Conservation (phyloP, 2,113 vertebrate species). For the Elaphurus davidianus region DNA sequence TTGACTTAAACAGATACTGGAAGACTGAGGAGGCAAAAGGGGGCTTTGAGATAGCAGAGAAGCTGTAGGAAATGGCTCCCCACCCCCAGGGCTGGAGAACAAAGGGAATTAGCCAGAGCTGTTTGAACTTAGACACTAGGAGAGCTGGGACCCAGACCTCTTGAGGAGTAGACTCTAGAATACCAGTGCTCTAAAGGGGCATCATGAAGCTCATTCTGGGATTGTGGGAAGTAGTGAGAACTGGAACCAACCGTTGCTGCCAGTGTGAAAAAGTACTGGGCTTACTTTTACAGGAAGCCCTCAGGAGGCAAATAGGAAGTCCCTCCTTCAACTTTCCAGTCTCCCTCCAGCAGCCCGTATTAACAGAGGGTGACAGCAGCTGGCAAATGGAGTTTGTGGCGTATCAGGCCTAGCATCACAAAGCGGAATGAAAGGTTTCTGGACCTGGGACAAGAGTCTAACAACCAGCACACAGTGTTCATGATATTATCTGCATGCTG, state of each 20-base stretch:
- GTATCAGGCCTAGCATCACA: not conserved
- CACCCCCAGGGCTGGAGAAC: not conserved
- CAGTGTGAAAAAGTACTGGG: not conserved
- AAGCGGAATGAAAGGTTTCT: not conserved
- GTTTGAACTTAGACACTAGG: not conserved
- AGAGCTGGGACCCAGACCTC: not conserved
- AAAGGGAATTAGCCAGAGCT: not conserved
- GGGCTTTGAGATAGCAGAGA: not conserved
- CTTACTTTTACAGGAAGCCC: not conserved
- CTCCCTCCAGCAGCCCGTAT: not conserved
- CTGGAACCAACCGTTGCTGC: not conserved
- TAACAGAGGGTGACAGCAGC: not conserved
- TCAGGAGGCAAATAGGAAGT: not conserved
- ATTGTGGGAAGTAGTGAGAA: not conserved
- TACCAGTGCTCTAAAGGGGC: not conserved
- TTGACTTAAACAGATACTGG: not conserved
- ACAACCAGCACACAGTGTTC: not conserved
- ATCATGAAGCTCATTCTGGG: not conserved
- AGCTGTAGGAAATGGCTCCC: not conserved
- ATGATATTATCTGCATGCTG: not conserved
- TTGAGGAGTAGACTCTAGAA: not conserved
- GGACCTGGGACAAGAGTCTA: not conserved
- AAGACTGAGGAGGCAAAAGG: not conserved
- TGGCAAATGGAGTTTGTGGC: not conserved
- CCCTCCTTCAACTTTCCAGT: not conserved